Percentiles rank a stretch among this genome's conserved stretches.
These are phyloP conservation scores for Acrocephalus arundinaceus DNA, from an alignment of 2,113 vertebrate genomes.

Conservation along the genomic window DNA sequence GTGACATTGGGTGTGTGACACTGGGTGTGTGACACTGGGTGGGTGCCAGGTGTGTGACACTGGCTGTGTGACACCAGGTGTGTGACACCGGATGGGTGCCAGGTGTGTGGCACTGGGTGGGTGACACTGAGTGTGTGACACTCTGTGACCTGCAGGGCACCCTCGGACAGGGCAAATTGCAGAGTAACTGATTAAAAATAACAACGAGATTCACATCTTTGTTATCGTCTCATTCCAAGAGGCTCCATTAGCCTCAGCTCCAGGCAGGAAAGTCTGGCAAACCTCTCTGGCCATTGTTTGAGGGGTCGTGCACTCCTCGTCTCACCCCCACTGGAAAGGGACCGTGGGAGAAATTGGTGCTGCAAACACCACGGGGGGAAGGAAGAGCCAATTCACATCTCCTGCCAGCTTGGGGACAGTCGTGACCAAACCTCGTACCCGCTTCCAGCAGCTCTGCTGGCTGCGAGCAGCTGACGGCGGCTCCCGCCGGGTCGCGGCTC, in stretches of 20 bases:
- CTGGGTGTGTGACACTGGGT: no score
- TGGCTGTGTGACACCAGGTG: no score
- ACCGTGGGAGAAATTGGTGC: rapidly evolving
- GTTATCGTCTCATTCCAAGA: slow-evolving; percentile 14
- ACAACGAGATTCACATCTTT: not conserved
- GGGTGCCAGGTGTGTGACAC: no score
- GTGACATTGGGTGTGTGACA: no score
- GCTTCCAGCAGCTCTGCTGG: not conserved
- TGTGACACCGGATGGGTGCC: no score
- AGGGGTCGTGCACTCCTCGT: not conserved
- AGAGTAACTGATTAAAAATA: not conserved
- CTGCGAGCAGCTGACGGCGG: rapidly evolving
- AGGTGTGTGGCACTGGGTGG: no score
- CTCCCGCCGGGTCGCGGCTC: not conserved
- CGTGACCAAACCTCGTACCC: not conserved
- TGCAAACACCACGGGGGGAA: not conserved
- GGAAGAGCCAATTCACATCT: not conserved
- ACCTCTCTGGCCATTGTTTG: not conserved
- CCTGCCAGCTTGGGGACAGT: not conserved
- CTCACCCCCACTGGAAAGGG: not conserved
- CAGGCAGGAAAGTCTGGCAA: slow-evolving; percentile 18
- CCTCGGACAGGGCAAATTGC: not conserved
- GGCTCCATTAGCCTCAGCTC: not conserved
- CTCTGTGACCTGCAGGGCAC: not conserved
- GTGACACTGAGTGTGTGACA: no score